Evolutionary conservation across 2,888 invertebrate species (phyloP).

Genomic region (Smittia aterrima): DNA sequence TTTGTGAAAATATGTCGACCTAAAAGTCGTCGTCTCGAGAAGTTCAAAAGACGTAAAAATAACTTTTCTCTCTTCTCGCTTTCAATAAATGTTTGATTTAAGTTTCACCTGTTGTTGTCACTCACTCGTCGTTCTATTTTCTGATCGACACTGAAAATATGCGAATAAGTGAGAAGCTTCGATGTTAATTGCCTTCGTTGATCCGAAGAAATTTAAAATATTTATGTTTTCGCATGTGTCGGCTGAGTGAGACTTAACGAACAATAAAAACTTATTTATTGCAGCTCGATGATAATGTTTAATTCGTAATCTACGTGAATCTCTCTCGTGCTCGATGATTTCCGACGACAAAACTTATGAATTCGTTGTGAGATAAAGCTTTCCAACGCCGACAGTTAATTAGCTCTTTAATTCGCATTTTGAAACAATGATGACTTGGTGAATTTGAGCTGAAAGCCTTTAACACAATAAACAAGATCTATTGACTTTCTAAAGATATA

Average conservation of each 20-base stretch:
- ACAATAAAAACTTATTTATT: not conserved
- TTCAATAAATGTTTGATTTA: slow-evolving; percentile 29
- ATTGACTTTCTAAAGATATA: no score
- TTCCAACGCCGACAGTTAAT: no score
- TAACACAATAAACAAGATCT: no score
- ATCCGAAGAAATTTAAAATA: slow-evolving; percentile 33
- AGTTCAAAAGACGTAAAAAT: not conserved
- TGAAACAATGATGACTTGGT: no score
- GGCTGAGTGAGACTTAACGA: not conserved
- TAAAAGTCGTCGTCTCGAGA: not conserved
- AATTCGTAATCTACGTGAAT: no score
- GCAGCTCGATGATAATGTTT: no score
- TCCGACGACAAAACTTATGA: no score
- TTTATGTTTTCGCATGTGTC: not conserved
- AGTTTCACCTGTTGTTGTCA: slow-evolving; percentile 33
- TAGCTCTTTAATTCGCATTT: no score
- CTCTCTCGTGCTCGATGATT: no score
- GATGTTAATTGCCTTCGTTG: slow-evolving; percentile 13
- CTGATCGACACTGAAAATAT: slow-evolving; percentile 3
- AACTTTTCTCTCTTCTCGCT: not conserved
- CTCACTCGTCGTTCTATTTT: slow-evolving; percentile 6
- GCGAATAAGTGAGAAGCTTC: not conserved
- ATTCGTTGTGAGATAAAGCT: no score
- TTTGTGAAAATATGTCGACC: not conserved
- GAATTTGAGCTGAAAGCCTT: no score